Base-by-base conservation (phyloP, 2,797 vertebrate genomes). In the Peromyscus eremicus region DNA sequence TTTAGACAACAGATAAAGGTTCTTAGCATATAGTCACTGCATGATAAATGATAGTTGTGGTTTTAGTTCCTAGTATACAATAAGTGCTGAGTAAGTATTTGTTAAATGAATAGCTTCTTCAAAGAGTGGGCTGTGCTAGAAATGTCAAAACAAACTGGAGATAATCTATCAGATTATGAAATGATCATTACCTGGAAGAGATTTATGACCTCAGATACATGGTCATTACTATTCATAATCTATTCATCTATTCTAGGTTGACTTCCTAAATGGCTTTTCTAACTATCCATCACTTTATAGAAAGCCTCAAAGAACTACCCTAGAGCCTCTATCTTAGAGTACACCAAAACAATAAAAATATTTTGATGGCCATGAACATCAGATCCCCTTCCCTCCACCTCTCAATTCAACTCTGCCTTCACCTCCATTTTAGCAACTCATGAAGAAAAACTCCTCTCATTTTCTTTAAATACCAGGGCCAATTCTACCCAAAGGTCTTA, bases 81-180 rank as follows among this genome's bases (percentile, higher is more conserved):
- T 89, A 96, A 86, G 23, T 90, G 37, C 57, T 94, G 43, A 94
- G 79, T 86, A 91, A 94, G 68, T 85, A 79, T 82, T 92, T 94
- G 19, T 80, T 89, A 11, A 80, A 95, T 85, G 25, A 86, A 81
- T 87, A 46, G 70, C 89, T 71, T 66, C 34, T 40, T 95, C 83
- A 92, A 93, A 92, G 5, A 94, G 62, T 62, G 25, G 62, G 75
- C 29, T 93, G 79, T 84, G 13, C 29, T 76, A 90, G 70, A 94
- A 88, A 93, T 25, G 37, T 80, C 83, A 91, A 94, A 94, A 87
- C 34, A 70, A 93, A 96, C 79, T 80, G 32, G 11, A 91, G 80
- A 94, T 80, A 92, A 96, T 94, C 55, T 79, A 82, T 89, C 94
- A 94, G 60, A 84, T 93, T 92, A 95, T 87, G 71, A 96, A 84